Evolutionary conservation across 2,888 invertebrate species (phyloP), one percentile per base, ranked within the genome.

Genomic region (Exephanes ischioxanthus): DNA sequence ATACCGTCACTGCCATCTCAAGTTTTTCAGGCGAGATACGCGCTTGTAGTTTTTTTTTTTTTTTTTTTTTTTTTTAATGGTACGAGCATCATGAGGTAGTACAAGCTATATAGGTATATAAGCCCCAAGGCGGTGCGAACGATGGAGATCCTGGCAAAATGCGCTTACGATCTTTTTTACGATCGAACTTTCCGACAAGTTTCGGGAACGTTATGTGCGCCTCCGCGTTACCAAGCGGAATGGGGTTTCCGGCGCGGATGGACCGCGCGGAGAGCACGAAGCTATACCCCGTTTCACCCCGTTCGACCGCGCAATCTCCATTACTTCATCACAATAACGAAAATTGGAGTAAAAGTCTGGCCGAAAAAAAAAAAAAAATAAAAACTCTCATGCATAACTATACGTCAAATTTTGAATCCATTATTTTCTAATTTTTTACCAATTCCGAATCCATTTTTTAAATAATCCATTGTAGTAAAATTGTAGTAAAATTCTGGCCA

Each of bases 181-280:
- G 91, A 91, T 87, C 89, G 79, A 92, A 92, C 90, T 92, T 92
- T 90, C 90, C 87, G 89, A 89, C 88, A 88, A 90, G 86, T 89
- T 89, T 89, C 87, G 89, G 88, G 87, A 88, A 84, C 75, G 72
- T 77, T 76, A 72, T 66, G 58, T 53, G 55, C 75, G 26, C 55
- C 22, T 14, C 14, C 45, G 45, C 14, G 26, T 58, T 26, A 22
- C 58, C 58, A 26, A 58, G 26, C 7, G 11, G 19, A 19, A 5
- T 22, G 58, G 3, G 9, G 26, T 55, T 55, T 55, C 22, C 22
- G 22, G 22, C 58, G 48, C 58, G 22, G 19, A n/a, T 22, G 71
- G 68, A 76, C 63, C 45, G 30, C 53, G 22, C 26, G 26, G n/a
- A 11, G 53, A 68, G 68, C 63, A 16, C 33, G 72, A 67, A 63